Base-by-base conservation (phyloP, 2,113 vertebrate genomes). In the Calyptommatus sinebrachiatus region DNA sequence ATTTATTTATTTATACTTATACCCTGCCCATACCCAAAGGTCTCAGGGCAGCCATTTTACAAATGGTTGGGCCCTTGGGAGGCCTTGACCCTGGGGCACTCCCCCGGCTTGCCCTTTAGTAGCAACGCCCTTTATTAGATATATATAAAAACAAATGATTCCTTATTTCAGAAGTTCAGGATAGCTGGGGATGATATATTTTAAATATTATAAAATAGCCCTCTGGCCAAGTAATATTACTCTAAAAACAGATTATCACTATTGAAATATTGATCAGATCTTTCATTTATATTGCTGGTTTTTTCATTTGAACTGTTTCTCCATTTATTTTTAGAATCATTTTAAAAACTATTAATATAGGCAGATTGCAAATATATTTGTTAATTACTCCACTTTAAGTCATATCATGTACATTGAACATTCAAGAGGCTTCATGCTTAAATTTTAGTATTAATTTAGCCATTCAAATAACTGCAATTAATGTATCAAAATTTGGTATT, bases 401-500 rank as follows among this genome's bases (percentile, higher is more conserved):
- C 21, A 2, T 72, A 0, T 71, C 29, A 76, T 67, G n/a, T 5
- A 73, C 81, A 73, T 16, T 50, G 35, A 61, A 79, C 46, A 18
- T 80, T 82, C 68, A 10, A n/a, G 28, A 74, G 18, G 18, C 11
- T 74, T 10, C 41, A 48, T 79, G 35, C 7, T 62, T 45, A 29
- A 68, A 68, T 29, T 31, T 35, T 31, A 69, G 57, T 76, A 83
- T 84, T 21, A 73, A 83, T 80, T 2, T 68, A 81, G 12, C 28
- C 28, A 70, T 88, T 70, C 57, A 79, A 82, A 70, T 88, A 68
- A 77, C 9, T 53, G 69, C 75, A 80, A 88, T 86, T 85, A 85
- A 71, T 18, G 74, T 67, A 79, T 89, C 78, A 89, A 78, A 68
- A 65, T 83, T 86, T 88, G 1, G 35, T 80, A 6, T 86, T 86